phyloP scores from a whole-genome alignment of 2,888 invertebrate species.

The Athalia rosae region DNA sequence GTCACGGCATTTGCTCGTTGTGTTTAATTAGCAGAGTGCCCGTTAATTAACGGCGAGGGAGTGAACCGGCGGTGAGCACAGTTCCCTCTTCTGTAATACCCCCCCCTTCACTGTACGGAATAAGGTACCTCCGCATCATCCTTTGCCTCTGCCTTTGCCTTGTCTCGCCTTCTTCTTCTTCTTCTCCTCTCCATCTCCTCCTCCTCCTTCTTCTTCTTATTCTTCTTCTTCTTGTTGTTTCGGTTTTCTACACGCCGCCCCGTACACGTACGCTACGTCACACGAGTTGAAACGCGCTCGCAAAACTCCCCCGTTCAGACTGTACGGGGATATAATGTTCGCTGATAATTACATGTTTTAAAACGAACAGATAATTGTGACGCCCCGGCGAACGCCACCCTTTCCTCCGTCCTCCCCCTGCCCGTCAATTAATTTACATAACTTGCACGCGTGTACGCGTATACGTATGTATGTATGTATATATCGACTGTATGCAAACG shows the following conservation, averaged over 20 bases:
- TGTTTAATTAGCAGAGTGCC: constrained; percentile 43
- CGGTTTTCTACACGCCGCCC: neutral
- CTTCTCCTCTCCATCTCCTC: neutral
- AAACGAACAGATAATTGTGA: constrained; percentile 11
- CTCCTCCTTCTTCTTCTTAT: neutral
- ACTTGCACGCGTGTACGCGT: constrained; percentile 4
- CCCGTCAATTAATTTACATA: constrained; percentile 4
- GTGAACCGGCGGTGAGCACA: constrained; percentile 7
- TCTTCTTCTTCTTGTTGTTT: neutral
- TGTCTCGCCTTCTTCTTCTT: neutral
- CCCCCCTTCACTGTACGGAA: no score
- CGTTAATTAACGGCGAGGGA: constrained; percentile 41
- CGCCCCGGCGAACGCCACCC: neutral
- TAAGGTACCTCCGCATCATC: no score
- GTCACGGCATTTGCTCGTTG: constrained; percentile 41
- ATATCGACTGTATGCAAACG: neutral
- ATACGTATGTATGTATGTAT: neutral
- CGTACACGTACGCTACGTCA: neutral
- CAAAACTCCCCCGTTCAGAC: neutral
- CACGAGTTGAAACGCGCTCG: constrained; percentile 20
- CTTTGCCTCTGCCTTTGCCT: no score
- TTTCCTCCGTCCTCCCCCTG: neutral
- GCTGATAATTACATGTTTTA: constrained; percentile 5
- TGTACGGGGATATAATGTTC: neutral
- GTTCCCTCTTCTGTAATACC: constrained; percentile 11